phyloP scores from a whole-genome alignment of 2,113 vertebrate genomes.

The Microtus ochrogaster region DNA sequence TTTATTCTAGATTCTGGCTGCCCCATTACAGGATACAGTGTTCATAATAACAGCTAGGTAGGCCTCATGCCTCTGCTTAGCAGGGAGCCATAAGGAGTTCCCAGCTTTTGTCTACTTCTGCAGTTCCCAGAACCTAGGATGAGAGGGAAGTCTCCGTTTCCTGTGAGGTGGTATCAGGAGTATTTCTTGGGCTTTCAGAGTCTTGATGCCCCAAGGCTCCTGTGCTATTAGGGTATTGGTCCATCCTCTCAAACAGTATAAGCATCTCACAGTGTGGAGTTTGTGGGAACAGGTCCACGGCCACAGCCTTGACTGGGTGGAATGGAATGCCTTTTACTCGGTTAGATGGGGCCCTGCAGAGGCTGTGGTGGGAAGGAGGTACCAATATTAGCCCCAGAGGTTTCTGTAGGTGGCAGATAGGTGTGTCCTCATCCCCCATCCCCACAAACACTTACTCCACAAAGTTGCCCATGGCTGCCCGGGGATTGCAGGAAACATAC shows the following conservation, averaged over 20 bases:
- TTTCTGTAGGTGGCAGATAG: background rate
- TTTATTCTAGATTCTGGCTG: constrained; percentile 65
- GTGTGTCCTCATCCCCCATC: background rate
- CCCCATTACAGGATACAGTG: background rate
- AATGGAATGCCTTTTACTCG: constrained; percentile 93
- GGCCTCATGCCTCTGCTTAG: too few species aligned
- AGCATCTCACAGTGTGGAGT: constrained; percentile 95
- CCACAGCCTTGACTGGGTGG: constrained; percentile 91
- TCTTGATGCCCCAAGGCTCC: background rate
- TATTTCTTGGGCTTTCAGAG: background rate
- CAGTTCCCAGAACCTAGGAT: background rate
- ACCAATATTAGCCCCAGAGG: background rate
- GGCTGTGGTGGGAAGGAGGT: constrained; percentile 75
- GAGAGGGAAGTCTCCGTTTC: background rate
- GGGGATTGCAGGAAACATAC: constrained; percentile 96
- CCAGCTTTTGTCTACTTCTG: background rate
- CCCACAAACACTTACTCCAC: constrained; percentile 92
- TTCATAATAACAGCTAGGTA: background rate
- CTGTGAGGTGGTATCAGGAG: background rate
- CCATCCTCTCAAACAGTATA: constrained; percentile 92
- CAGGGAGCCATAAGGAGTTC: too few species aligned
- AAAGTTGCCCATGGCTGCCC: constrained; percentile 97
- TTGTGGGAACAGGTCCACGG: constrained; percentile 97
- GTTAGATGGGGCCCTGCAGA: constrained; percentile 96
- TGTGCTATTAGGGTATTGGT: constrained; percentile 79